Conservation (phyloP, 2,113 vertebrate species). For the Lophotis ruficrista region DNA sequence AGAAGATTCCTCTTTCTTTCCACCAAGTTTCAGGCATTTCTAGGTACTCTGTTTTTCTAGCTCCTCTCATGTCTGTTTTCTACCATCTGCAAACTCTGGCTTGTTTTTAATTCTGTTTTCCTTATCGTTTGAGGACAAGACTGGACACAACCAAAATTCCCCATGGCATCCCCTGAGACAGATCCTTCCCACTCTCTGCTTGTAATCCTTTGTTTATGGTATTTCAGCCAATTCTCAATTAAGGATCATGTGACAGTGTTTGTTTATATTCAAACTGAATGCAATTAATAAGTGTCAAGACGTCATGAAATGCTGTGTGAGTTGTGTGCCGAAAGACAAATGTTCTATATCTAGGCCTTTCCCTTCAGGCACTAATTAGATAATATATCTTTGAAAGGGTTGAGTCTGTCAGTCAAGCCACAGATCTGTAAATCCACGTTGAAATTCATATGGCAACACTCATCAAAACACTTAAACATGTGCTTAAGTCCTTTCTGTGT, state of each 20-base stretch:
- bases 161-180: not conserved
- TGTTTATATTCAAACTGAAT: conserved; percentile 62
- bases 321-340: conserved; percentile 58
- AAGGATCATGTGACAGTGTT: conserved; percentile 58
- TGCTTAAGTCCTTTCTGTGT: conserved; percentile 61
- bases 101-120: not conserved
- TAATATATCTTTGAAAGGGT: conserved; percentile 61
- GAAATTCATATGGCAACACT: conserved; percentile 66
- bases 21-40: not conserved
- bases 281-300: conserved; percentile 70
- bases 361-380: conserved; percentile 62
- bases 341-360: conserved; percentile 55
- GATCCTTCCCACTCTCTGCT: not conserved
- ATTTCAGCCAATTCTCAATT: conserved; percentile 57
- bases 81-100: not conserved
- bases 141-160: conserved; percentile 40
- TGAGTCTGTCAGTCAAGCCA: conserved; percentile 52
- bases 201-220: conserved; percentile 69
- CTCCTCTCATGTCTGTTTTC: not conserved
- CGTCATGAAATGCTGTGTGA: conserved; percentile 51
- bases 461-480: conserved; percentile 60
- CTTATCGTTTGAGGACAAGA: conserved; percentile 48
- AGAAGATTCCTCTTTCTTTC: not conserved
- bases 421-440: conserved; percentile 57
- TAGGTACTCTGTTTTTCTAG: not conserved